phyloP scores from a whole-genome alignment of 2,888 invertebrate genomes.

The Rapana venosa region DNA sequence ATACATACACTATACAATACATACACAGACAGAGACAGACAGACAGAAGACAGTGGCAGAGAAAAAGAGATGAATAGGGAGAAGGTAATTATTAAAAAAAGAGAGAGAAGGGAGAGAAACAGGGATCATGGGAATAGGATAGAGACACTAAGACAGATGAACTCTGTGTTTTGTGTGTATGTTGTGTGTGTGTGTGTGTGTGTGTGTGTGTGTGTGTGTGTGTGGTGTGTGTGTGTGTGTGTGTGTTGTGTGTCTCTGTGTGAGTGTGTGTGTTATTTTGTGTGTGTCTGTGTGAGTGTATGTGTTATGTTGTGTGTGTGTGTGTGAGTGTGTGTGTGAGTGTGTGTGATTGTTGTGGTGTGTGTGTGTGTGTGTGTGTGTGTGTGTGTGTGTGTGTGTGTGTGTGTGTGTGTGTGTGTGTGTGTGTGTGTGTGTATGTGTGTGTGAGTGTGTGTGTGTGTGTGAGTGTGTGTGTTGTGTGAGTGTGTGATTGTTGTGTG shows the following conservation, averaged over 20 bases:
- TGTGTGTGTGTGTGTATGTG: background rate
- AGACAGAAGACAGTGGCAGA: background rate
- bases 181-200: conserved; percentile 5
- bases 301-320: background rate
- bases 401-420: too few species aligned
- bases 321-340: background rate
- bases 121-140: background rate
- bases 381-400: too few species aligned
- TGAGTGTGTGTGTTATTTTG: background rate
- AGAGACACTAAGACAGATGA: background rate
- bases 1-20: background rate
- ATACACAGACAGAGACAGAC: background rate
- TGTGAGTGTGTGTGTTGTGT: too few species aligned
- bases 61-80: background rate
- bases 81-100: too few species aligned
- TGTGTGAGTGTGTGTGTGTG: background rate
- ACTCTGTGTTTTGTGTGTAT: background rate
- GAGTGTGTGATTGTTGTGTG: too few species aligned
- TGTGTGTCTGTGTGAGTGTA: background rate
- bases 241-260: too few species aligned
- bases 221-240: conserved; percentile 10
- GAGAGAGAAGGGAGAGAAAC: too few species aligned
- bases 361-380: background rate
- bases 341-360: background rate
- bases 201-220: background rate